These are phyloP conservation scores for Peromyscus eremicus DNA, from an alignment of 2,797 vertebrate genomes.

Conservation along the genomic window DNA sequence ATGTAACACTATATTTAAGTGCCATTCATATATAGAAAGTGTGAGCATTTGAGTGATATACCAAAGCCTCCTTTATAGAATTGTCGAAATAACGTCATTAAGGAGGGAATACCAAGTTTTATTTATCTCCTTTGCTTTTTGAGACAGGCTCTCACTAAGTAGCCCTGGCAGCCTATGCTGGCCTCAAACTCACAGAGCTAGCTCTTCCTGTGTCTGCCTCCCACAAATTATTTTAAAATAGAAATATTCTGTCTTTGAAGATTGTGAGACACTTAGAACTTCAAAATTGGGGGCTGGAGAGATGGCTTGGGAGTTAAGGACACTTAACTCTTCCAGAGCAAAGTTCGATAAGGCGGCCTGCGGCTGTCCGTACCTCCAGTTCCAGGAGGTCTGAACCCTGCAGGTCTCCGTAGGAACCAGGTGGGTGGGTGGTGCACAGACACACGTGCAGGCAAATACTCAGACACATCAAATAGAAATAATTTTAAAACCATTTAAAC, in stretches of 20 bases:
- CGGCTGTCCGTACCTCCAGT: not conserved
- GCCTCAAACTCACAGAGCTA: too few relatives aligned
- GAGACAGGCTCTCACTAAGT: not conserved
- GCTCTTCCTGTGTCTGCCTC: not conserved
- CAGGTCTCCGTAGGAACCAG: not conserved
- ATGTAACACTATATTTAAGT: constrained; percentile 3
- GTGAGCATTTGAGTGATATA: constrained; percentile 4
- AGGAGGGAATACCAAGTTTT: not conserved
- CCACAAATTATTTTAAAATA: constrained; percentile 36
- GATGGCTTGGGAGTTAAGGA: not conserved
- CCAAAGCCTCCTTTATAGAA: constrained; percentile 13
- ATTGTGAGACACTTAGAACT: constrained; percentile 35
- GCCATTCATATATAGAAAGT: not conserved
- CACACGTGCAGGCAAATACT: not conserved
- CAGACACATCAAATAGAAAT: not conserved
- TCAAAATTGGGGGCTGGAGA: not conserved
- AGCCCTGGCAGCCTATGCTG: not conserved
- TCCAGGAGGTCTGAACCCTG: not conserved
- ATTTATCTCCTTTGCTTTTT: not conserved
- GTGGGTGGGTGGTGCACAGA: not conserved
- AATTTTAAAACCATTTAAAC: not conserved
- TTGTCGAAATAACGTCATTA: constrained; percentile 31
- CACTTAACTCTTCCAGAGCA: not conserved
- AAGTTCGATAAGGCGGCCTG: not conserved
- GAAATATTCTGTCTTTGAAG: constrained; percentile 12